phyloP scores from a whole-genome alignment of 2,888 invertebrate genomes.

The Heliconius ethilla region DNA sequence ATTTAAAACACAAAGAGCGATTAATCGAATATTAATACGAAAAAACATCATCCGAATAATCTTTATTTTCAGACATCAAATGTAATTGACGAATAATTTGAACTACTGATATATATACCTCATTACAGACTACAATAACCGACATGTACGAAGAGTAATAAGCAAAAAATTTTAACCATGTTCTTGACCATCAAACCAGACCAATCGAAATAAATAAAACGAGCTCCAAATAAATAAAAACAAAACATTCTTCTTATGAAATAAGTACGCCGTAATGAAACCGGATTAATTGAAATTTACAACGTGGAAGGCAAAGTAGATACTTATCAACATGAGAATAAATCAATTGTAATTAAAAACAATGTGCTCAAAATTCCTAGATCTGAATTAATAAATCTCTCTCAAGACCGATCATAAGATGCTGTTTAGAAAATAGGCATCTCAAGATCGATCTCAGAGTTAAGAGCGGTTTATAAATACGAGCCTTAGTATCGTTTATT shows the following conservation, averaged over 20 bases:
- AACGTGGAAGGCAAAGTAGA: neutral
- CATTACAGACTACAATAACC: constrained; percentile 39
- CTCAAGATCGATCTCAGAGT: no score
- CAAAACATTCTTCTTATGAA: constrained; percentile 31
- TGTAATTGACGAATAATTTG: constrained; percentile 4
- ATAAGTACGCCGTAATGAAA: constrained; percentile 14
- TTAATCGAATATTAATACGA: neutral
- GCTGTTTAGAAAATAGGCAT: no score
- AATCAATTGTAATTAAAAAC: neutral
- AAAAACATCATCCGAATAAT: neutral
- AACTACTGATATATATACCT: constrained; percentile 33
- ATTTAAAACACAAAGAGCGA: neutral
- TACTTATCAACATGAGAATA: neutral
- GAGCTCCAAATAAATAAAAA: constrained; percentile 22
- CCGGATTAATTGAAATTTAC: constrained; percentile 27
- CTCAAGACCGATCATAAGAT: no score
- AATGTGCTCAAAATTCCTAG: constrained; percentile 4
- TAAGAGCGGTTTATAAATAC: no score
- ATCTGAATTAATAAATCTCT: no score
- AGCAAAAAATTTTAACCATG: constrained; percentile 38
- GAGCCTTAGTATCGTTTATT: no score
- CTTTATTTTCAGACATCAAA: constrained; percentile 29
- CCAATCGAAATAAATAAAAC: constrained; percentile 21
- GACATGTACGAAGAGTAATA: constrained; percentile 34
- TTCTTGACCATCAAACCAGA: constrained; percentile 25